phyloP scores from a whole-genome alignment of 2,797 vertebrate species.

The Ibycter americanus region DNA sequence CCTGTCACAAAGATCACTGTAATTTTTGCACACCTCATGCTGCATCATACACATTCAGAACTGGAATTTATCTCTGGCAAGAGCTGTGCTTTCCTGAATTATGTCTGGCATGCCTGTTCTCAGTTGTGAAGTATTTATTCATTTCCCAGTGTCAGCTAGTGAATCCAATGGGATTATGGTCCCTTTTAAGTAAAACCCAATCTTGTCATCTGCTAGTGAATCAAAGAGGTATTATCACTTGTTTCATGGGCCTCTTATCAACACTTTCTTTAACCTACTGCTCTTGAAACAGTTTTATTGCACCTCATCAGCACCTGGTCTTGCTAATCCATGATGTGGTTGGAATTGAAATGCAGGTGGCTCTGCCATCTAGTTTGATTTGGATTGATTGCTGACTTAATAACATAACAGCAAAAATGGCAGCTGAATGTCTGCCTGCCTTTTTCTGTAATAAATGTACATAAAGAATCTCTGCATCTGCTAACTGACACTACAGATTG shows the following conservation, averaged over 20 bases:
- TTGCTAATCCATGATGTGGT: background rate
- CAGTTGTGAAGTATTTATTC: slow-evolving; percentile 18
- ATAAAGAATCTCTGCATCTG: slow-evolving; percentile 14
- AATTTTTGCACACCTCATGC: slow-evolving; percentile 10
- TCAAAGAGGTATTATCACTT: background rate
- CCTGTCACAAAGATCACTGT: background rate
- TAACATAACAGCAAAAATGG: background rate
- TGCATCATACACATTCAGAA: background rate
- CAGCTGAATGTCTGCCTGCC: background rate
- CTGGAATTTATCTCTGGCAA: slow-evolving; percentile 30
- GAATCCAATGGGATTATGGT: background rate
- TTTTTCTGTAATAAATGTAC: slow-evolving; percentile 2
- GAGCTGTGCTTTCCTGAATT: slow-evolving; percentile 6
- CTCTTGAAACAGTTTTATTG: background rate
- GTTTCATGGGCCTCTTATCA: background rate
- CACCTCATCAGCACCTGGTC: background rate
- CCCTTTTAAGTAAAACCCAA: slow-evolving; percentile 6
- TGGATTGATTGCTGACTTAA: slow-evolving; percentile 25
- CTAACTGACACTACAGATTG: background rate
- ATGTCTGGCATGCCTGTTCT: background rate
- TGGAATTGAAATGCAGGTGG: background rate
- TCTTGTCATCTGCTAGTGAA: background rate
- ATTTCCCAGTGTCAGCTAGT: slow-evolving; percentile 34
- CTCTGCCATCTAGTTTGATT: background rate
- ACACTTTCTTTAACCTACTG: background rate